Conservation (phyloP, 2,797 vertebrate genomes). For the Potorous gilbertii region DNA sequence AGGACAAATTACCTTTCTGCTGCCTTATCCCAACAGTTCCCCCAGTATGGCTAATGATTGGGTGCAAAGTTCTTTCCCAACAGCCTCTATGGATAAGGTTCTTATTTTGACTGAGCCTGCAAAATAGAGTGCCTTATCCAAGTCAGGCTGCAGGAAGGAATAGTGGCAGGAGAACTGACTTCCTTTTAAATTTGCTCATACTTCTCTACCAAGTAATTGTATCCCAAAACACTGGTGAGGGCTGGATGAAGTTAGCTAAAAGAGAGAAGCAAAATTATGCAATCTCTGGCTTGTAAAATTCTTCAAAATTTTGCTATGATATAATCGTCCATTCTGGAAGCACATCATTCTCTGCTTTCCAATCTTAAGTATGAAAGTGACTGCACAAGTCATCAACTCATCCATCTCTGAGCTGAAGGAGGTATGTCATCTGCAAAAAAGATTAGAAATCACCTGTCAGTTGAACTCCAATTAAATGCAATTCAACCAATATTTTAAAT, state of each 20-base stretch:
- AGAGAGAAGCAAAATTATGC: neutral
- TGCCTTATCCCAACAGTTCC: neutral
- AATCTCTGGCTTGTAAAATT: neutral
- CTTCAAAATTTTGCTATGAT: neutral
- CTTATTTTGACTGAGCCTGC: too few relatives aligned
- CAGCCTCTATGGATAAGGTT: neutral
- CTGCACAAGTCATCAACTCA: neutral
- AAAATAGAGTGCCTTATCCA: too few relatives aligned
- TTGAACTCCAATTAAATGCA: neutral
- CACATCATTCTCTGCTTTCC: neutral
- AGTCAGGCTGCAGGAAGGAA: neutral
- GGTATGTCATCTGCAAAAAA: neutral
- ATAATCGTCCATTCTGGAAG: neutral
- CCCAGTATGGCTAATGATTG: neutral
- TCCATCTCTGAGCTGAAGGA: neutral
- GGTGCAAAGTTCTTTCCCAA: neutral
- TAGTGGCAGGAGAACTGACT: neutral
- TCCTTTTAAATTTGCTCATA: neutral
- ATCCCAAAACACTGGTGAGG: neutral
- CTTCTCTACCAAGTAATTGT: neutral
- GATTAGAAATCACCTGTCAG: neutral
- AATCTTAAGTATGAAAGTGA: neutral
- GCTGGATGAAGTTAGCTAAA: neutral
- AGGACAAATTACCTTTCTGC: neutral
- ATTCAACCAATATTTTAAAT: neutral